Base-by-base conservation (phyloP, 2,113 vertebrate species). In the Bufo gargarizans region DNA sequence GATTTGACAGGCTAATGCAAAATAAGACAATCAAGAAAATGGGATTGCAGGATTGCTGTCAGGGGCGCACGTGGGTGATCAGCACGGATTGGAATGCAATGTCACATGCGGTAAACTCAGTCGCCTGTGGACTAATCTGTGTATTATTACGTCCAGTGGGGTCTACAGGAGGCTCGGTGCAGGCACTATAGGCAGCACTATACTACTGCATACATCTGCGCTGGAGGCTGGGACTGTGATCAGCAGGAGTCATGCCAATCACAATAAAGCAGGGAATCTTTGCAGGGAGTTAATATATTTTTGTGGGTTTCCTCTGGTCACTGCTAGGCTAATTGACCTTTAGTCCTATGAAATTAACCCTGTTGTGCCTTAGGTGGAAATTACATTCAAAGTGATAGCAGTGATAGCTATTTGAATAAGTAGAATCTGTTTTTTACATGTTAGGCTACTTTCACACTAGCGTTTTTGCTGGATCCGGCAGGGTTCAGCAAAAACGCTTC, bases 11-110 rank as follows among this genome's bases (percentile, higher is more conserved):
- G 91, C 93, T 92, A 90, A 93, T 85, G 89, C 87, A 91, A 91
- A 93, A 93, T 92, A 95, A 91, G 92, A 90, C 93, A 94, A 95
- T 92, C 92, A 90, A 88, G 50, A 59, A 93, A 95, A 94, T 91
- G 91, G 90, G 92, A 94, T 93, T 92, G 90, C 79, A 58, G 78
- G 84, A 87, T 84, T 89, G 84, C 91, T 92, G 89, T 91, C 89
- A 87, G 88, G 83, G 89, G 13, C 58, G 20, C 87, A 89, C 87
- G 82, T 89, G 87, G 72, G 63, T 77, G 59, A 84, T 74, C 81
- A 84, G 82, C 72, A 69, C 69, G 87, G 86, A 56, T 88, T 82
- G 33, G 80, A 77, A 92, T 90, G 92, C 90, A 84, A 11, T 12
- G 82, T 90, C 93, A 94, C 92, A 93, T 92, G 92, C 90, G 72